These are phyloP conservation scores for Hippoglossus stenolepis DNA, from an alignment of 2,113 vertebrate species.

Conservation along the genomic window DNA sequence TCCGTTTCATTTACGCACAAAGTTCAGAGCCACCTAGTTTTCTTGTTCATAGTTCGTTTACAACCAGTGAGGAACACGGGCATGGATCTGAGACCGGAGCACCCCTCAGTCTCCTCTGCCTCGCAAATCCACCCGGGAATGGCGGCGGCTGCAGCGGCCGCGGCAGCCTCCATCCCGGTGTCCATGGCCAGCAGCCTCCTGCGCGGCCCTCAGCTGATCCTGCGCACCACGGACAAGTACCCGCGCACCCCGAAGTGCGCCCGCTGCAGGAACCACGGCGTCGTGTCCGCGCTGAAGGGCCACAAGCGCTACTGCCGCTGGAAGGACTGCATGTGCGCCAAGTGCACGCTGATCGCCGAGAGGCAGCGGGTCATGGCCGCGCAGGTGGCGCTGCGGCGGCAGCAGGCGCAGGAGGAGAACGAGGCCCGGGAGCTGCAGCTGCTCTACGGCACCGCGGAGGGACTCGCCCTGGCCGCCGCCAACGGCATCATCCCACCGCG, in stretches of 20 bases:
- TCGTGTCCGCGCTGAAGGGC: conserved; percentile 97
- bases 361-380: conserved; percentile 98
- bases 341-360: conserved; percentile 98
- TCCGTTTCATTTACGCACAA: neutral
- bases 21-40: neutral
- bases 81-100: conserved; percentile 94
- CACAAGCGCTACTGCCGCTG: conserved; percentile 99
- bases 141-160: conserved; percentile 66
- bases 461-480: conserved; percentile 95
- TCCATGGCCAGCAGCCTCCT: conserved; percentile 92
- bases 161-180: conserved; percentile 87
- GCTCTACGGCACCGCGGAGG: conserved; percentile 97
- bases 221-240: conserved; percentile 95
- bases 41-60: neutral
- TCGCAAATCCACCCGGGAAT: conserved; percentile 83
- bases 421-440: conserved; percentile 96
- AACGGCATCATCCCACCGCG: conserved; percentile 97
- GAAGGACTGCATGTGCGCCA: conserved; percentile 99
- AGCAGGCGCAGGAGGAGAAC: conserved; percentile 98
- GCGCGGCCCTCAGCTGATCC: conserved; percentile 89
- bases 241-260: conserved; percentile 98
- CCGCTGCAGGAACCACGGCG: conserved; percentile 96
- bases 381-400: conserved; percentile 95
- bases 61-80: conserved; percentile 7
- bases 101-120: conserved; percentile 84